Percentiles rank a stretch among this genome's conserved stretches.
phyloP scores from a whole-genome alignment of 2,113 vertebrate genomes.

The Jacana jacana region DNA sequence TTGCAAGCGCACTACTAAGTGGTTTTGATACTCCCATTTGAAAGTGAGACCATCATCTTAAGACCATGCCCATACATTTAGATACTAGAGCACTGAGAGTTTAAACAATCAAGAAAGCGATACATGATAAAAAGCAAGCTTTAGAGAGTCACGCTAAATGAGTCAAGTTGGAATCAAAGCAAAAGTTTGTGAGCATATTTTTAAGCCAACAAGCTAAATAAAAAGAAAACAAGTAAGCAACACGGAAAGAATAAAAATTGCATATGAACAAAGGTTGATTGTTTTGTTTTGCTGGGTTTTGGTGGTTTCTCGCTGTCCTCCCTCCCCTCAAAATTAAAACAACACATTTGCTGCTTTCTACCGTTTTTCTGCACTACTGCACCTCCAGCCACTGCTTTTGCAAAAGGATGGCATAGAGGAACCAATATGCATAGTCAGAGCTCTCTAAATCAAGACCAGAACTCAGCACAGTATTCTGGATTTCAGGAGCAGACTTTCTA shows the following conservation, averaged over 20 bases:
- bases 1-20: conserved; percentile 1
- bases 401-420: not conserved
- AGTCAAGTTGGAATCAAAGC: not conserved
- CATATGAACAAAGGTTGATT: not conserved
- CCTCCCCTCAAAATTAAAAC: not conserved
- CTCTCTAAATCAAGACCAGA: not conserved
- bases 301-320: fast-evolving
- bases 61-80: not conserved
- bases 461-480: not conserved
- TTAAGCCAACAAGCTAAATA: not conserved
- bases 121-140: not conserved
- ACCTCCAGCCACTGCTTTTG: not conserved
- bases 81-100: not conserved
- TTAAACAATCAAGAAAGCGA: not conserved
- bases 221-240: not conserved
- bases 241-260: not conserved
- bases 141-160: not conserved
- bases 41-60: conserved; percentile 41
- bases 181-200: not conserved
- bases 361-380: not conserved
- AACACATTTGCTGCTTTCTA: not conserved
- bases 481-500: not conserved
- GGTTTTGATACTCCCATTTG: conserved; percentile 41
- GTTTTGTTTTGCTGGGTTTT: not conserved
- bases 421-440: fast-evolving